Conservation (phyloP, 1,140 invertebrate species). For the Drosophila kikkawai region DNA sequence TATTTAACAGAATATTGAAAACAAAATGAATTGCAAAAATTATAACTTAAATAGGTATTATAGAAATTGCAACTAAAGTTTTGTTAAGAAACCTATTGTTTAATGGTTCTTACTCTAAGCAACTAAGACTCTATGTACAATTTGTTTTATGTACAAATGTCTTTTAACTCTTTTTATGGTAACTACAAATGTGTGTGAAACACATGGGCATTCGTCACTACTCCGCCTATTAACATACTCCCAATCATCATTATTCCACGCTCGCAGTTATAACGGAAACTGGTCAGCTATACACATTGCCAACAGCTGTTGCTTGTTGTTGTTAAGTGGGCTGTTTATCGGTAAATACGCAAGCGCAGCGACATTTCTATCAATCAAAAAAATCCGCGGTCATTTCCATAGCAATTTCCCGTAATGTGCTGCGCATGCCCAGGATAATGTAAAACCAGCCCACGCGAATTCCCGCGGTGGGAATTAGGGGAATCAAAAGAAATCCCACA, state of each 20-base stretch:
- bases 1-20: not conserved
- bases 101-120: not conserved
- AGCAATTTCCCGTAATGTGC: slow-evolving; percentile 64
- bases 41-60: not conserved
- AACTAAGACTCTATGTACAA: not conserved
- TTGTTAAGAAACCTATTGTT: not conserved
- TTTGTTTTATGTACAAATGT: not conserved
- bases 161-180: not conserved
- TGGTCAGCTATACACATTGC: slow-evolving; percentile 49
- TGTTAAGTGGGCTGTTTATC: slow-evolving; percentile 12
- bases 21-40: not conserved
- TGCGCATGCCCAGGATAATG: slow-evolving; percentile 63
- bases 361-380: slow-evolving; percentile 48
- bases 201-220: slow-evolving; percentile 22
- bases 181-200: not conserved
- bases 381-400: slow-evolving; percentile 60
- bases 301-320: slow-evolving; percentile 60
- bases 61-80: not conserved
- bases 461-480: slow-evolving; percentile 62
- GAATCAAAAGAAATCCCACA: slow-evolving; percentile 64
- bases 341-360: slow-evolving; percentile 32
- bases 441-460: slow-evolving; percentile 54
- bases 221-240: slow-evolving; percentile 1
- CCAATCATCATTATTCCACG: slow-evolving; percentile 25
- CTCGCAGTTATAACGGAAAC: slow-evolving; percentile 40